Conservation (phyloP, 2,888 invertebrate genomes). For the Aleiodes testaceus region DNA sequence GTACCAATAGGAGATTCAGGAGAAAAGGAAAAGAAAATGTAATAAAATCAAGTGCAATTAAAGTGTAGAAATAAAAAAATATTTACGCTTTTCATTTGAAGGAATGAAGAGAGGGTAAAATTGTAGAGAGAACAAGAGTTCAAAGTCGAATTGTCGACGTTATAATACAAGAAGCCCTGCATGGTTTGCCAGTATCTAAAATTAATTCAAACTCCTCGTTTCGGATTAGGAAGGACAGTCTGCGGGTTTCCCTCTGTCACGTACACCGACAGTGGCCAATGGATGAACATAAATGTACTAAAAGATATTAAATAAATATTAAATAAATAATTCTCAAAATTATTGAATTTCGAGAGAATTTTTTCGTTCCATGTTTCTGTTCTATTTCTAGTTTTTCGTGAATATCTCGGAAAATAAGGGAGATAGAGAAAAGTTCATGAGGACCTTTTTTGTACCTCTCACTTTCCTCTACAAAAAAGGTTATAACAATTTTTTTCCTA, state of each 20-base stretch:
- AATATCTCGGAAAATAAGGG: no score
- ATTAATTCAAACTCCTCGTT: conserved; percentile 64
- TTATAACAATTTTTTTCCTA: no score
- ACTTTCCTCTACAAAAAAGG: no score
- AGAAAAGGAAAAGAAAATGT: no score
- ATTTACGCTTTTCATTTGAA: background rate
- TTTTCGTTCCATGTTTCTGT: no score
- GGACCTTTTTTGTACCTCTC: no score
- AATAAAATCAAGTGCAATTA: background rate
- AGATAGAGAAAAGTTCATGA: no score
- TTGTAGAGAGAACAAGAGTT: conserved; percentile 8
- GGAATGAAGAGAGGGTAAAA: background rate
- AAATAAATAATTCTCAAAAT: no score
- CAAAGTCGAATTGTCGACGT: conserved; percentile 33
- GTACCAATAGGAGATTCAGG: no score
- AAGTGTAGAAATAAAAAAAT: background rate
- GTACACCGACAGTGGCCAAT: conserved; percentile 37
- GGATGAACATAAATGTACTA: background rate
- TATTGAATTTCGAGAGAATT: no score
- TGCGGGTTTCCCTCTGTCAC: conserved; percentile 58
- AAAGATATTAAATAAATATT: no score
- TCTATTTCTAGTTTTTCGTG: no score
- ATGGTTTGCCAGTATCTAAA: conserved; percentile 62
- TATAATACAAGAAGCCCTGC: conserved; percentile 53
- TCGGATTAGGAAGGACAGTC: conserved; percentile 63